Base-by-base conservation (phyloP, 2,888 invertebrate species). In the Noctua janthe region DNA sequence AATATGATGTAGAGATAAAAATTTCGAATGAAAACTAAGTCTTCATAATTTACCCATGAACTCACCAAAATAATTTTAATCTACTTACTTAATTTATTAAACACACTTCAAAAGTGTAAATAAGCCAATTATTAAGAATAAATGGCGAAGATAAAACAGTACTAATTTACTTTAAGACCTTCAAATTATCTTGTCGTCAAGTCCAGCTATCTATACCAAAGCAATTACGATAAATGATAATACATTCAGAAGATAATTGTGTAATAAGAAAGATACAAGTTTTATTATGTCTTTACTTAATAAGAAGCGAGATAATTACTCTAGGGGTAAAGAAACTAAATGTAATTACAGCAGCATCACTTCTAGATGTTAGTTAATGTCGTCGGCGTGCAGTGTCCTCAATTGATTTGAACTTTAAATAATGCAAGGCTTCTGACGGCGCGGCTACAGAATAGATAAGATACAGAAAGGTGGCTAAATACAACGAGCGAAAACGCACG, bases 351-450 rank as follows among this genome's bases (percentile, higher is more conserved):
- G 49, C 29, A 71, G 49, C 71, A 70, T 79, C 78, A 82, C 72
- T 76, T 78, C 70, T 76, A 71, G 51, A 51, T 76, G 86, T 80
- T 81, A 85, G 85, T 77, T 47, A 69, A 15, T 84, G 78, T 81
- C 86, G 90, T 90, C 87, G 87, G 89, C 89, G 91, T 92, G 93
- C 91, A 90, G 90, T 89, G 88, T 87, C 88, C 88, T 78, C 84
- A 86, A 91, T 90, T 90, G 86, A 86, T 88, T 90, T 88, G 86
- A 91, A 90, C 85, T 90, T 89, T 85, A 72, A 80, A 88, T 69
- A 75, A 87, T 80, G 80, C 82, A 39, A 86, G 88, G 88, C 86
- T 81, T 84, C 80, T 74, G 76, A 82, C 81, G 67, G 82, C 66
- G 72, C 71, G 73, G 56, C 74, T 83, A 76, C 78, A 74, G 62